These are phyloP conservation scores for Myotis daubentonii DNA, from an alignment of 2,797 vertebrate genomes.

Conservation along the genomic window DNA sequence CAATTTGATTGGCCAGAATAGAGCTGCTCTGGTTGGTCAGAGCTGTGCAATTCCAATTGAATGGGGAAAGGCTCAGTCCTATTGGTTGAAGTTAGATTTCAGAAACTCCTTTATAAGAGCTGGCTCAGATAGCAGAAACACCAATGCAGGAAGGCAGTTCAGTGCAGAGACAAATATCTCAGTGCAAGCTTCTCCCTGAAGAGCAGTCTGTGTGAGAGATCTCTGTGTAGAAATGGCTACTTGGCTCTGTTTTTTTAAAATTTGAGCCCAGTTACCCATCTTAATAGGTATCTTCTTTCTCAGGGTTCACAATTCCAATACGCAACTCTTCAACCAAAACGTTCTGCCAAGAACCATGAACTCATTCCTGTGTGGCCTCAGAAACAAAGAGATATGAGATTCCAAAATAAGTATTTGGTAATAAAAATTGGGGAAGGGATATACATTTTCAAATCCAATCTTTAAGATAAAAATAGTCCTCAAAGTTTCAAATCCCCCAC, in stretches of 20 bases:
- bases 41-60: neutral
- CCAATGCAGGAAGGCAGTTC: neutral
- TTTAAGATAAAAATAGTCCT: constrained; percentile 44
- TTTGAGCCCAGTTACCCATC: neutral
- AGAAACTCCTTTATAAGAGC: neutral
- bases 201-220: neutral
- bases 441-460: constrained; percentile 16
- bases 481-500: neutral
- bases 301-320: neutral
- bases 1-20: neutral
- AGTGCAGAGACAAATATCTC: neutral
- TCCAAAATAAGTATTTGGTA: neutral
- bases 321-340: neutral
- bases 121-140: neutral
- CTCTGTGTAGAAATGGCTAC: neutral
- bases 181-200: neutral
- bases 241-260: neutral
- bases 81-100: neutral
- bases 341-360: neutral
- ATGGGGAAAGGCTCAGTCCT: neutral
- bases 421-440: neutral
- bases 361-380: neutral
- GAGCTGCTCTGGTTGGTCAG: neutral
- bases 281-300: neutral
- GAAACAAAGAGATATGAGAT: neutral